Percentiles rank a stretch among this genome's conserved stretches.
phyloP scores from a whole-genome alignment of 2,113 vertebrate genomes.

The Falco punctatus region DNA sequence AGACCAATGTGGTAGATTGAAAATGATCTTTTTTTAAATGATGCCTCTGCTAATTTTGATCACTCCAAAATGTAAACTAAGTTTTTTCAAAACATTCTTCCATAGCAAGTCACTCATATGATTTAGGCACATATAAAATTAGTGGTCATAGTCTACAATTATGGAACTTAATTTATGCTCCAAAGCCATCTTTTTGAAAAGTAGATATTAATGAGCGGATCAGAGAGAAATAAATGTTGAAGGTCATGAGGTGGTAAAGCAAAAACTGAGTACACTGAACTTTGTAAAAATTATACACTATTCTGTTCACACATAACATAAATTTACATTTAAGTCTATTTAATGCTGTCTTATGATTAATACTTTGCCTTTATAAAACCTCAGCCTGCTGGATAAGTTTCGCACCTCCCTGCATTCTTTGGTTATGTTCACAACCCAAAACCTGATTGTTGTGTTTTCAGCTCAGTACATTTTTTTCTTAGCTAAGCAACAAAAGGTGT shows the following conservation, averaged over 20 bases:
- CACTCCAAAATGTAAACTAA: neutral
- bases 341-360: neutral
- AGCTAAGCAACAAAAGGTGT: neutral
- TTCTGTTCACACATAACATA: neutral
- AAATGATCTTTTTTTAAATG: neutral
- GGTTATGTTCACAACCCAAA: neutral
- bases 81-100: neutral
- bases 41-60: neutral
- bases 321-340: conserved; percentile 6
- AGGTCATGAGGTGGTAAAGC: neutral
- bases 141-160: neutral
- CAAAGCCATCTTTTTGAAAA: neutral
- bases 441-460: neutral
- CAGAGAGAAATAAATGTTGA: neutral
- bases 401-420: neutral
- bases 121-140: neutral
- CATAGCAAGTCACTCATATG: neutral
- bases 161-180: neutral
- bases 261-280: neutral
- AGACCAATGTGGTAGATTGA: neutral
- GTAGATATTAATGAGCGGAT: neutral
- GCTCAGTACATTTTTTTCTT: neutral
- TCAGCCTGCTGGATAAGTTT: neutral
- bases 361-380: neutral
- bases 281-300: neutral